Base-by-base conservation (phyloP, 2,888 invertebrate genomes). In the Thereva unica region DNA sequence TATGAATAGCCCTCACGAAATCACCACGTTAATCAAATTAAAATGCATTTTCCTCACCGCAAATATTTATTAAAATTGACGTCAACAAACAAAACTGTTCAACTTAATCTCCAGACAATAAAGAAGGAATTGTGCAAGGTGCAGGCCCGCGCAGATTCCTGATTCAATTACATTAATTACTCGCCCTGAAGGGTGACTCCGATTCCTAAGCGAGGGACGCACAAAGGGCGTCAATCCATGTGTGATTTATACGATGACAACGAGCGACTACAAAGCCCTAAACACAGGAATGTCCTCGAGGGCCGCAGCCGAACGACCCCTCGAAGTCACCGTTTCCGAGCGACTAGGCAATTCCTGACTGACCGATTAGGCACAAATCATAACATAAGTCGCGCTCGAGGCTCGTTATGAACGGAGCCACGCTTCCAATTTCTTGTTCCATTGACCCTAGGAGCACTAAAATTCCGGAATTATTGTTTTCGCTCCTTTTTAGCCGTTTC, bases 351-450 rank as follows among this genome's bases (percentile, higher is more conserved):
- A 70, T 70, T 68, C 64, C 56, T 70, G 40, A 52, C 55, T 70
- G 65, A 68, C 67, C 70, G 70, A 70, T 70, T 70, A 70, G 61
- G 45, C 70, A 70, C 70, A 70, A 70, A 70, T 70, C 70, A 70
- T 70, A 70, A 70, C 70, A 70, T 59, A 68, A 70, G 68, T 65
- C 53, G 53, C 40, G 12, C 9, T 35, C 10, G 10, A 10, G n/a
- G 10, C 9, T 8, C n/a, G n/a, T 35, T 53, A 64, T 44, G 53
- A 5, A 45, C 54, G 44, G 53, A n/a, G 37, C 53, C 45, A 53
- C 44, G 53, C 35, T 53, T 55, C 54, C 54, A 64, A 64, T 64
- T 64, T 64, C 47, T 64, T 64, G 47, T 64, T 12, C 47, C 54
- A 64, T 64, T 64, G 54, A 54, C 40, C 54, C 12, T 55, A 38